Conservation (phyloP, 2,888 invertebrate genomes). For the Cremastinae sp. region DNA sequence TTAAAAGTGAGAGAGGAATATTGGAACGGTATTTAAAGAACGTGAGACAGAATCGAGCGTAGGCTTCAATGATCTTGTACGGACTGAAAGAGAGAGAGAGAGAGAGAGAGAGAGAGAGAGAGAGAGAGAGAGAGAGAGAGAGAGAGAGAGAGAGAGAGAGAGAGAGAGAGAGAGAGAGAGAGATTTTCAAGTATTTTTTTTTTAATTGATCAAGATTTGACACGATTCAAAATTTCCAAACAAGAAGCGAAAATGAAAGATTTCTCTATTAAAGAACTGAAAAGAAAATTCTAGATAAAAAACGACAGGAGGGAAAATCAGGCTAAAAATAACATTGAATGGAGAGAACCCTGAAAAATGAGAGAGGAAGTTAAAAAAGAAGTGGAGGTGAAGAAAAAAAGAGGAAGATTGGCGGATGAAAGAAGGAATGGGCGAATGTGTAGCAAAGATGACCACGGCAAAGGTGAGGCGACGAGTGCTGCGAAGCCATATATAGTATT, state of each 20-base stretch:
- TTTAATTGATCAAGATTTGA: no score
- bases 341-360: no score
- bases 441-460: constrained; percentile 48
- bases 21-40: constrained; percentile 55
- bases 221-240: neutral
- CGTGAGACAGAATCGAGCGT: constrained; percentile 52
- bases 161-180: no score
- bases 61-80: constrained; percentile 38
- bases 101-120: constrained; percentile 19
- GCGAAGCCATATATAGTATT: constrained; percentile 75
- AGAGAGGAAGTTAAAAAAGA: no score
- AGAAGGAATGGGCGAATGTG: no score
- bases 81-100: constrained; percentile 28
- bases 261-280: constrained; percentile 58
- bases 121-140: constrained; percentile 8
- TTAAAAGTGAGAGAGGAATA: constrained; percentile 13
- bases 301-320: constrained; percentile 64
- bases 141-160: constrained; percentile 33
- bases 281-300: constrained; percentile 43
- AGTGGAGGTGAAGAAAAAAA: no score
- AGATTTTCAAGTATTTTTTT: no score
- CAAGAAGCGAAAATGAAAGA: neutral
- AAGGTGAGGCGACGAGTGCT: constrained; percentile 61
- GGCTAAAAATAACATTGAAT: constrained; percentile 60
- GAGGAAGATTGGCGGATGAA: constrained; percentile 8